Percentiles rank a stretch among this genome's conserved stretches.
phyloP scores from a whole-genome alignment of 2,113 vertebrate genomes.

The Herpetotheres cachinnans region DNA sequence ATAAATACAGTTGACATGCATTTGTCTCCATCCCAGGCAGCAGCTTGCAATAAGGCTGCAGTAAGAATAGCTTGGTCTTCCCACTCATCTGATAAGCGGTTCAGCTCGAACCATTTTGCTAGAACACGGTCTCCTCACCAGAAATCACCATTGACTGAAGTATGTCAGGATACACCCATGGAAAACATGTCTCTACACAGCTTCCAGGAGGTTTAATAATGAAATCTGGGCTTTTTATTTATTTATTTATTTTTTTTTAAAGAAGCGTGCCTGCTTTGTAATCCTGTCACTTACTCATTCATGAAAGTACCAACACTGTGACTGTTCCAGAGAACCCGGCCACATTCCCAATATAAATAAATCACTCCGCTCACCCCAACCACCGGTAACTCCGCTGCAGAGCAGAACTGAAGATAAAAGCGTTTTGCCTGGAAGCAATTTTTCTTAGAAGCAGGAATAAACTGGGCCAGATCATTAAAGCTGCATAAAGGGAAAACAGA shows the following conservation, averaged over 20 bases:
- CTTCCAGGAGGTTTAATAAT: slow-evolving; percentile 1
- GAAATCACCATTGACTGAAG: slow-evolving; percentile 44
- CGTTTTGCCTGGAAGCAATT: slow-evolving; percentile 22
- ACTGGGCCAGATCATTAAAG: background rate
- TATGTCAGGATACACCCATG: slow-evolving; percentile 17
- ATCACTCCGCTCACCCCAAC: background rate
- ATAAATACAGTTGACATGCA: background rate
- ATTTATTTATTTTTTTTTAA: background rate
- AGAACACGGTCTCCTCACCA: slow-evolving; percentile 35
- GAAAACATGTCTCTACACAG: slow-evolving; percentile 28
- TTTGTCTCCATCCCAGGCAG: background rate
- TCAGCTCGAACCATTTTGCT: background rate
- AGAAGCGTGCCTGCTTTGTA: background rate
- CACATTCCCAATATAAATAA: slow-evolving; percentile 5
- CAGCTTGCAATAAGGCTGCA: background rate
- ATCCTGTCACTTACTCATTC: slow-evolving; percentile 42
- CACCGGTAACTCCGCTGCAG: background rate
- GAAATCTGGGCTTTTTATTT: slow-evolving; percentile 5
- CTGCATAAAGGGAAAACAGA: background rate
- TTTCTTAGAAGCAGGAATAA: slow-evolving; percentile 25
- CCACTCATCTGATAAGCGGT: slow-evolving; percentile 37
- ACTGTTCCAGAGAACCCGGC: background rate
- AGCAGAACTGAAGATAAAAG: slow-evolving; percentile 5
- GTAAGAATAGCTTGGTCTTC: slow-evolving; percentile 44
- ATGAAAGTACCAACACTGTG: slow-evolving; percentile 16